Evolutionary conservation across 1,140 invertebrate species (phyloP), one percentile per base, ranked within the genome.

Genomic region (Brachionus calyciflorus): DNA sequence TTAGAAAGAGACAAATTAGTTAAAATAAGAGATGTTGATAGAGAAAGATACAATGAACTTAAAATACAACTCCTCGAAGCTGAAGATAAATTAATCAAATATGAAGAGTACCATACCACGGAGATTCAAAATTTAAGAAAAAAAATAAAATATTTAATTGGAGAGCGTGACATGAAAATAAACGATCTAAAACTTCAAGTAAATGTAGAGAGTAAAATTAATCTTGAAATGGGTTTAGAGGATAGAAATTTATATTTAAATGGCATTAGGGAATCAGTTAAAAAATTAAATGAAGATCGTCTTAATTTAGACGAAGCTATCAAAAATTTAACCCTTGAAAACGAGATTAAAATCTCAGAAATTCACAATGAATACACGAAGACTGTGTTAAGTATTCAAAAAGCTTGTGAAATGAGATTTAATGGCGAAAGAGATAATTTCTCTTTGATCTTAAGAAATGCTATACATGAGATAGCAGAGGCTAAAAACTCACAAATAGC

Each of bases 141-240:
- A 14, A 65, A 65, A 65, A 65, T 65, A 10, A 65, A 65, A 26
- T 65, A 65, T 65, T 44, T 65, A 65, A 65, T 65, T 24, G 60
- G 37, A 21, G 60, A 65, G 21, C 5, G 60, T 24, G 60, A 65
- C 1, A 44, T 65, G 9, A 65, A 65, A 37, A 41, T 65, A 26
- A 65, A 65, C 30, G 21, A 65, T 65, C 19, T 65, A n/a, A 65
- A 65, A 65, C 21, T 44, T 4, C 19, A 65, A 24, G 19, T 65
- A 12, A 44, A 65, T 24, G 41, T 21, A 12, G 1, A 65, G 10
- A 19, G n/a, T 4, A 65, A 44, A 6, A 10, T 65, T 40, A 65
- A 46, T 12, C 12, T 65, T 44, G 41, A 65, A 44, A 12, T 65
- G 3, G 17, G 40, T 26, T 41, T 65, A 10, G 21, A 65, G 24